Base-by-base conservation (phyloP, 2,797 vertebrate genomes). In the Neosilurus mollespiculum region DNA sequence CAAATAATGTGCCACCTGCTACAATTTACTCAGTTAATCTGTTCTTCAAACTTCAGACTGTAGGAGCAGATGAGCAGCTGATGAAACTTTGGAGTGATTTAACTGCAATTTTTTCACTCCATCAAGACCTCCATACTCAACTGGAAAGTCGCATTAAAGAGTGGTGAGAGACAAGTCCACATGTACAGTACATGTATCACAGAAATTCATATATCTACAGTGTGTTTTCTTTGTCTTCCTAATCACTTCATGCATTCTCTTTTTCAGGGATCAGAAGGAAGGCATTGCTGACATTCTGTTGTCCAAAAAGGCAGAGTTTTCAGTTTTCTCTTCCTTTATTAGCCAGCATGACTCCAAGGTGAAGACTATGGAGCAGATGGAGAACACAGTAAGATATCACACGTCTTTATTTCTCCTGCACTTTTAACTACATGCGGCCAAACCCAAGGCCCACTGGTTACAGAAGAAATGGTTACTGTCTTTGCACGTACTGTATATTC, bases 251-350 rank as follows among this genome's bases (percentile, higher is more conserved):
- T 30, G 12, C 71, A 59, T 62, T 51, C 54, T 59, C 70, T 58
- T 62, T 30, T n/a, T 80, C 75, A 95, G 98, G 97, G 96, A 98
- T 20, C 94, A 96, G 87, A 93, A 94, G 64, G 96, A 96, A 92
- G 95, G 93, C 86, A 96, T 99, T 85, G 96, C 97, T 16, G 96
- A 97, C 70, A 87, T 97, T 89, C 95, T 99, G 90, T 90, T 99
- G 87, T 94, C 94, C 85, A 95, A 94, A 83, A 96, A 93, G 91
- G 93, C 94, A 73, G 94, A 93, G 84, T 96, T 99, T 86, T 90
- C 95, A 86, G 92, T 96, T 86, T 98, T 98, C 22, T 95, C 94
- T 18, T 89, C 94, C 49, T 98, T 96, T 80, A 96, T 99, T 30
- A 93, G 93, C 54, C 95, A 97, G 88, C 97, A 98, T 16, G 98